phyloP scores from a whole-genome alignment of 2,113 vertebrate genomes.

The Ia io region DNA sequence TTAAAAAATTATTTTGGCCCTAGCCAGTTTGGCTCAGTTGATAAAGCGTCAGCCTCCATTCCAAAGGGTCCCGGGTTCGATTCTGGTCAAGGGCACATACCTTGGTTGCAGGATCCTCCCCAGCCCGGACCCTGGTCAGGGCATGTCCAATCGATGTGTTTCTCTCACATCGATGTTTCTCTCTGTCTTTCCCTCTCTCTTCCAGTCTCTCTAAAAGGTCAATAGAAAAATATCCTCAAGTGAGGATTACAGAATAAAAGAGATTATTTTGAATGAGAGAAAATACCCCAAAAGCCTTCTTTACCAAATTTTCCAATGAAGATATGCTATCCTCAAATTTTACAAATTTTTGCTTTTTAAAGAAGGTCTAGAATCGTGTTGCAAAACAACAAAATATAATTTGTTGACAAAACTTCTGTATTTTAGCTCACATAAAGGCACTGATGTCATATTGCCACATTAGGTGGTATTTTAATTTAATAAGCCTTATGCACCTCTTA shows the following conservation, averaged over 20 bases:
- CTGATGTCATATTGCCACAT: background rate
- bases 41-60: no score
- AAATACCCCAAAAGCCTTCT: background rate
- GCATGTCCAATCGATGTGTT: no score
- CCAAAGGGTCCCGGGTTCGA: no score
- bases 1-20: background rate
- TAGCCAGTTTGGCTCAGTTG: no score
- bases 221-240: no score
- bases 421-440: background rate
- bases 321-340: background rate
- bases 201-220: no score
- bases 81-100: no score
- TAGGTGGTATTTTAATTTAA: background rate
- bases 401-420: background rate
- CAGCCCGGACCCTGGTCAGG: no score
- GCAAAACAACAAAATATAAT: slow-evolving; percentile 2
- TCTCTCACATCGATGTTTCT: no score
- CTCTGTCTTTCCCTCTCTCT: no score
- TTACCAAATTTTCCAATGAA: background rate
- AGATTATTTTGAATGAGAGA: background rate
- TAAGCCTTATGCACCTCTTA: background rate
- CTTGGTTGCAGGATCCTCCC: no score
- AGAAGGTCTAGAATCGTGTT: background rate
- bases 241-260: no score
- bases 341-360: background rate